Conservation (phyloP, 2,797 vertebrate species). For the Oreochromis grahami region DNA sequence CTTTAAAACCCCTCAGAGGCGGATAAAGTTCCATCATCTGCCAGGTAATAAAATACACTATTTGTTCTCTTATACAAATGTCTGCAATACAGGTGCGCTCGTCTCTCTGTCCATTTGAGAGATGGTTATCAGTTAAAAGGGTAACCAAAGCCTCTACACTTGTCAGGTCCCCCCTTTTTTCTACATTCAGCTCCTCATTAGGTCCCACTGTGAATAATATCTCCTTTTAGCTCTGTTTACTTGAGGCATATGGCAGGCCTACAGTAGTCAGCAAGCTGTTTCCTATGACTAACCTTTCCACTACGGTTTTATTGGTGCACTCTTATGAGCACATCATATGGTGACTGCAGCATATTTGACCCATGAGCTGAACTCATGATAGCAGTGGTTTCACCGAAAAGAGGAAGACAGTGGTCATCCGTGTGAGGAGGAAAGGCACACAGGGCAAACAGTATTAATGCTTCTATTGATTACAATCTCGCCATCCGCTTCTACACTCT, state of each 20-base stretch:
- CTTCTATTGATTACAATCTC: slow-evolving; percentile 69
- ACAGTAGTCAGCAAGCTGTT: slow-evolving; percentile 53
- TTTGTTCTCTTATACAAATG: slow-evolving; percentile 62
- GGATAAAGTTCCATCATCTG: slow-evolving; percentile 58
- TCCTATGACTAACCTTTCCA: slow-evolving; percentile 43
- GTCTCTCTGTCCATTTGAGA: slow-evolving; percentile 52
- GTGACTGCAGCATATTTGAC: slow-evolving; percentile 15
- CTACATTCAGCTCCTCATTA: slow-evolving; percentile 37
- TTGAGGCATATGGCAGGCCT: slow-evolving; percentile 61
- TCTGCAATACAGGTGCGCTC: slow-evolving; percentile 54
- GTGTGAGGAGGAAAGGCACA: slow-evolving; percentile 1
- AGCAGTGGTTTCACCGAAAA: slow-evolving; percentile 1
- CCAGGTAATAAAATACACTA: slow-evolving; percentile 61
- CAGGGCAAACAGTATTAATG: slow-evolving; percentile 55
- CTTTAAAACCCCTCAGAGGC: slow-evolving; percentile 40
- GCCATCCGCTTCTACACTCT: slow-evolving; percentile 48
- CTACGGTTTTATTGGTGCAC: slow-evolving; percentile 2
- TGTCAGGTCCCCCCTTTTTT: slow-evolving; percentile 3
- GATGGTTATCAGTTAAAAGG: slow-evolving; percentile 72
- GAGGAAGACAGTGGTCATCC: slow-evolving; percentile 22
- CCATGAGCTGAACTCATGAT: slow-evolving; percentile 34
- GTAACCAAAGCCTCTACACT: slow-evolving; percentile 67
- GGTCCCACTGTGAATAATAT: slow-evolving; percentile 51
- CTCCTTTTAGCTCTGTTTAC: slow-evolving; percentile 67
- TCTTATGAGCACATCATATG: slow-evolving; percentile 42